Percentiles rank a stretch among this genome's conserved stretches.
Evolutionary conservation across 2,888 invertebrate species (phyloP).

Genomic region (Coelopa pilipes): DNA sequence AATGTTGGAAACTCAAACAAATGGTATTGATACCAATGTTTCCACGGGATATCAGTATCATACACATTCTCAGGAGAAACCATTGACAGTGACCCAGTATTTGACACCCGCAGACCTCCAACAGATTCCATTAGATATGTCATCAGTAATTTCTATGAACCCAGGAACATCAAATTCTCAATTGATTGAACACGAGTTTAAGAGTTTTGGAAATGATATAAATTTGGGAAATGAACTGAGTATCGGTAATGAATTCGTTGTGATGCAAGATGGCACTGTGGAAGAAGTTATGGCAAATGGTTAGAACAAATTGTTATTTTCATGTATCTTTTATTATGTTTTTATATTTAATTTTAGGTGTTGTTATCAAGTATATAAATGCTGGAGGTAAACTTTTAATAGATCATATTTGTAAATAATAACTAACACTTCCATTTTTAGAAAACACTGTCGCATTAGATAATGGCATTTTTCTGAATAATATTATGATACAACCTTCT

Average conservation of each 20-base stretch:
- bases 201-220: not conserved
- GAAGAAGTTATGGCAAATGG: slow-evolving; percentile 54
- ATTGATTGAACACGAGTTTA: not conserved
- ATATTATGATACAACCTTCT: slow-evolving; percentile 21
- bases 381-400: slow-evolving; percentile 37
- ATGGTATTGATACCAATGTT: slow-evolving; percentile 21
- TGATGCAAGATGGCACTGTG: slow-evolving; percentile 57
- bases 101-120: slow-evolving; percentile 27
- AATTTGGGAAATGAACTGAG: slow-evolving; percentile 35
- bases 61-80: slow-evolving; percentile 2
- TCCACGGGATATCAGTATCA: not conserved
- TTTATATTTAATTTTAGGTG: slow-evolving; percentile 45
- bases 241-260: slow-evolving; percentile 55
- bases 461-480: slow-evolving; percentile 37
- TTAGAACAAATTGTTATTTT: slow-evolving; percentile 26
- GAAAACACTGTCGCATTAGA: slow-evolving; percentile 40
- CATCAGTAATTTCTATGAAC: slow-evolving; percentile 25
- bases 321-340: slow-evolving; percentile 4
- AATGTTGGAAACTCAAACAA: slow-evolving; percentile 39
- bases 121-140: slow-evolving; percentile 29
- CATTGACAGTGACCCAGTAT: slow-evolving; percentile 22
- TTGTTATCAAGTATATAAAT: slow-evolving; percentile 60
- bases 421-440: slow-evolving; percentile 5
- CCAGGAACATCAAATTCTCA: slow-evolving; percentile 7
- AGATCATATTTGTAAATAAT: not conserved